Percentiles rank a stretch among this genome's conserved stretches.
These are phyloP conservation scores for Microhierax caerulescens DNA, from an alignment of 2,797 vertebrate genomes.

Conservation along the genomic window DNA sequence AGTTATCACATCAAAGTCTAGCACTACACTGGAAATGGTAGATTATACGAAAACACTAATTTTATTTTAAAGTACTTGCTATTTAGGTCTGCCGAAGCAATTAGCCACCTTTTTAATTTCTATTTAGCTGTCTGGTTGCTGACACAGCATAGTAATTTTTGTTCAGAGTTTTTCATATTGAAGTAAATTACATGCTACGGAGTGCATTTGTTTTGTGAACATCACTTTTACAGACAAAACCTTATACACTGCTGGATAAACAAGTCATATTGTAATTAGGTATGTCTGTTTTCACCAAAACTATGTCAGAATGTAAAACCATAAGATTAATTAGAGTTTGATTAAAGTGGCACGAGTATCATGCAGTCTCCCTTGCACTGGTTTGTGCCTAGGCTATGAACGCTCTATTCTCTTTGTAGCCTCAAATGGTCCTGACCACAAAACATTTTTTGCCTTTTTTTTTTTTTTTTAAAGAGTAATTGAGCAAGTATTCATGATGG, in stretches of 20 bases:
- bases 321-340: constrained; percentile 41
- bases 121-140: constrained; percentile 5
- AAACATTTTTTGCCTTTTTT: background rate
- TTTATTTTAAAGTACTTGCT: background rate
- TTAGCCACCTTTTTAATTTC: background rate
- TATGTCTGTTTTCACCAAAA: constrained; percentile 52
- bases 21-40: background rate
- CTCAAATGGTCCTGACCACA: background rate
- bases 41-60: background rate
- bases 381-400: background rate
- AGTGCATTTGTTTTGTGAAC: constrained; percentile 13
- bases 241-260: constrained; percentile 29
- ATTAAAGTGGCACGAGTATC: constrained; percentile 21
- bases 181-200: constrained; percentile 13
- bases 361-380: background rate
- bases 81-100: background rate
- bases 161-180: constrained; percentile 1
- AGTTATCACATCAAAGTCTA: background rate
- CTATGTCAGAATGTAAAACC: constrained; percentile 28
- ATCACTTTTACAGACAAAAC: constrained; percentile 22
- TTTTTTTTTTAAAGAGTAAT: background rate
- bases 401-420: background rate
- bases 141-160: background rate
- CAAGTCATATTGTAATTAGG: constrained; percentile 51
- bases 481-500: background rate